phyloP scores from a whole-genome alignment of 2,797 vertebrate genomes.

The Trichosurus vulpecula region DNA sequence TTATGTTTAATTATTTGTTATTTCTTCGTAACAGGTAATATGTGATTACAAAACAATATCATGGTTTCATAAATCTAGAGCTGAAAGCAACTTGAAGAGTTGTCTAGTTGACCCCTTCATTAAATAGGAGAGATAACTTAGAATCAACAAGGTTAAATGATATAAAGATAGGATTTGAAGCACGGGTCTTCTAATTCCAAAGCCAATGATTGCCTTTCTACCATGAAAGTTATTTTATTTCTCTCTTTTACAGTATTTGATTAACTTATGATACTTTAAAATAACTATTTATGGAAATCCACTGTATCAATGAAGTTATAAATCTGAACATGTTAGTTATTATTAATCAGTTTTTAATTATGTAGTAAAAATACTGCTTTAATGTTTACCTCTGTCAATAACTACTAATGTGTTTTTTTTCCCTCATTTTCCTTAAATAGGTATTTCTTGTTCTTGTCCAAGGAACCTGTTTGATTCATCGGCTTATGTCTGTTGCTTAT shows the following conservation, averaged over 20 bases:
- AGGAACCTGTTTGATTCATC: constrained; percentile 96
- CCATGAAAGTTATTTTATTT: not conserved
- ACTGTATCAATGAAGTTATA: not conserved
- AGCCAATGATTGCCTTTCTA: not conserved
- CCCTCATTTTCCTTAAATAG: constrained; percentile 87
- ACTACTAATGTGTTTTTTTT: constrained; percentile 67
- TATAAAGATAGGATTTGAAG: not conserved
- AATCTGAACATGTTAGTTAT: constrained; percentile 1
- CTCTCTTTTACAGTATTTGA: not conserved
- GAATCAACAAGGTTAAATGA: not conserved
- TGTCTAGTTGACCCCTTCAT: not conserved
- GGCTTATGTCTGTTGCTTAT: constrained; percentile 98
- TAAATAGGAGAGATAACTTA: not conserved
- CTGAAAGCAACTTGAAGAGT: not conserved
- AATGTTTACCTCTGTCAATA: constrained; percentile 46
- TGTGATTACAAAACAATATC: not conserved
- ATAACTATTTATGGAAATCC: not conserved
- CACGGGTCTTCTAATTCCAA: not conserved
- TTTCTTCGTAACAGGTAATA: not conserved
- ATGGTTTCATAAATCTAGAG: not conserved
- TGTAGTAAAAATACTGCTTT: constrained; percentile 41
- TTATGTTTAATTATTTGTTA: not conserved
- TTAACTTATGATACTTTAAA: not conserved
- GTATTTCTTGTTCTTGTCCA: constrained; percentile 98
- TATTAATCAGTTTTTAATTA: constrained; percentile 23